These are phyloP conservation scores for Stenichneumon culpator DNA, from an alignment of 2,888 invertebrate genomes.

Conservation along the genomic window DNA sequence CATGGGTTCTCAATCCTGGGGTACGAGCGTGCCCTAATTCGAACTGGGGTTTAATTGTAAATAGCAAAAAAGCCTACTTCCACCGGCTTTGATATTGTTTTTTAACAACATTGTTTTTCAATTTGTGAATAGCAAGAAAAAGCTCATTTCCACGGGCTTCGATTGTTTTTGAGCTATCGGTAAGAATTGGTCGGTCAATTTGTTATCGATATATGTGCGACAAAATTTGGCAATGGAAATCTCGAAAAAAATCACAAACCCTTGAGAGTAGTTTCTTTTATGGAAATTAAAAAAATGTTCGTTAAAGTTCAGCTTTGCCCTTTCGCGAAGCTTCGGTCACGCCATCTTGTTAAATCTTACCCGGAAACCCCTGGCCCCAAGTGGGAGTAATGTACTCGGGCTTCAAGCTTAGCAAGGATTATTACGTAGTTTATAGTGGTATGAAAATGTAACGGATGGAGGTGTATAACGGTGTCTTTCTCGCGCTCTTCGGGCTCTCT, in stretches of 20 bases:
- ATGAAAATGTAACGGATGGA: constrained; percentile 69
- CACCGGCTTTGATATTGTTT: neutral
- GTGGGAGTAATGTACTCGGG: constrained; percentile 52
- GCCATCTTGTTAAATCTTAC: constrained; percentile 55
- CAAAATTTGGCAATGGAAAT: too few species aligned
- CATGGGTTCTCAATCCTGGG: constrained; percentile 47
- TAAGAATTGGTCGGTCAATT: neutral
- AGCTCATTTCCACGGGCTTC: neutral
- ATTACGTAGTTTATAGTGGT: constrained; percentile 61
- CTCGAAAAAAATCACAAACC: too few species aligned
- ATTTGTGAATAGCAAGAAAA: neutral
- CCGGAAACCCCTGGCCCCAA: constrained; percentile 58
- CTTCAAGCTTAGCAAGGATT: constrained; percentile 58
- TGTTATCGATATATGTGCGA: neutral
- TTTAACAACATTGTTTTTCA: too few species aligned
- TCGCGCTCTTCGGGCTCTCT: constrained; percentile 45
- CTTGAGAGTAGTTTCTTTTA: too few species aligned
- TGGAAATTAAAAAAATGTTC: neutral
- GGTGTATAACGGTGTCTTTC: constrained; percentile 68
- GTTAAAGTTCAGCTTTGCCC: constrained; percentile 31
- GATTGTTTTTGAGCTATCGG: neutral
- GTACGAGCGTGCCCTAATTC: constrained; percentile 6
- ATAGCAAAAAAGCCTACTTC: neutral
- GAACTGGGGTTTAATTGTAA: neutral
- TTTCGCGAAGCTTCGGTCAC: constrained; percentile 14